A percentile compares a stretch with the other conserved stretches of the same genome.
These are phyloP conservation scores for Tragulus kanchil DNA, from an alignment of 2,113 vertebrate genomes.

Conservation along the genomic window DNA sequence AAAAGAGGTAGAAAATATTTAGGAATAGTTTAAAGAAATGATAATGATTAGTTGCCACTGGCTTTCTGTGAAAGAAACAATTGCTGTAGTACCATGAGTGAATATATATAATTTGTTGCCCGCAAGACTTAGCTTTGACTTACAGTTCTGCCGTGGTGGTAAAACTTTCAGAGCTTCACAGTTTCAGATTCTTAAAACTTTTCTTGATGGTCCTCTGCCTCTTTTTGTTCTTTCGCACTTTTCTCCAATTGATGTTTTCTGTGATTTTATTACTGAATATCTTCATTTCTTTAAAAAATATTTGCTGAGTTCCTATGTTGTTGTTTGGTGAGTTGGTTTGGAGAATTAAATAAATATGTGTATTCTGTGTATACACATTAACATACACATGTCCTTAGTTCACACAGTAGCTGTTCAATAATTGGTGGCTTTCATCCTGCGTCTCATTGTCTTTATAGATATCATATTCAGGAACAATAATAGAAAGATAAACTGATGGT, in stretches of 20 bases:
- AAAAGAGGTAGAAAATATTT: background rate
- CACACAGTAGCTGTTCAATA: background rate
- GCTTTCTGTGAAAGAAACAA: background rate
- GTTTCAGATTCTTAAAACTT: background rate
- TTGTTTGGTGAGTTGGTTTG: background rate
- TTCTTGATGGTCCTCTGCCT: background rate
- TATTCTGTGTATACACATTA: background rate
- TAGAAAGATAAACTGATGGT: background rate
- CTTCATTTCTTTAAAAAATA: background rate
- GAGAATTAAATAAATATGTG: background rate
- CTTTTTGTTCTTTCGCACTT: background rate
- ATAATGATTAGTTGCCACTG: background rate
- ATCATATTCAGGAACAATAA: background rate
- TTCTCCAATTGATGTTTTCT: background rate
- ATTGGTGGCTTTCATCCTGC: background rate
- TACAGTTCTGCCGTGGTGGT: background rate
- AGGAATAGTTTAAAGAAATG: background rate
- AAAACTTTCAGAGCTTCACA: conserved; percentile 5
- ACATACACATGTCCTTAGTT: background rate
- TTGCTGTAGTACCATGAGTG: background rate
- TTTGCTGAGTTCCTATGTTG: background rate
- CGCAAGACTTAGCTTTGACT: background rate
- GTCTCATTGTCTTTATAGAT: background rate
- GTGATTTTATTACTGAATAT: background rate
- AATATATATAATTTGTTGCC: background rate